phyloP scores from a whole-genome alignment of 2,113 vertebrate species.

The Monopterus albus region DNA sequence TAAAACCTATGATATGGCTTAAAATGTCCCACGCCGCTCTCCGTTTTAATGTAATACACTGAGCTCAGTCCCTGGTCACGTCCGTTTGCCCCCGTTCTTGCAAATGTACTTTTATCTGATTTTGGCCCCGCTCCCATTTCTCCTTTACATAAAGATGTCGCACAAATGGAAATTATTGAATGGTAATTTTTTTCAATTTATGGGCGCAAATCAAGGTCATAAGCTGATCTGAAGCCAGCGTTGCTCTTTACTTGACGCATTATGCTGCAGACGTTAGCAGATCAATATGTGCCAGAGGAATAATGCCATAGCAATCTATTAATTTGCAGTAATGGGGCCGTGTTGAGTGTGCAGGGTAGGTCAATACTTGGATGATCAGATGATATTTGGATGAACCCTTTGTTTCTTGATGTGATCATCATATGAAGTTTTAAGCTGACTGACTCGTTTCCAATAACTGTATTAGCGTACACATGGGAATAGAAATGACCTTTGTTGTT shows the following conservation, averaged over 20 bases:
- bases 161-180: constrained; percentile 79
- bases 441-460: constrained; percentile 68
- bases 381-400: constrained; percentile 83
- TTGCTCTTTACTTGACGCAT: constrained; percentile 91
- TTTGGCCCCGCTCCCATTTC: constrained; percentile 57
- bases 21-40: constrained; percentile 75
- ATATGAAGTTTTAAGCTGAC: constrained; percentile 56
- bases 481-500: constrained; percentile 41
- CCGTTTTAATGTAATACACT: constrained; percentile 73
- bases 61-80: constrained; percentile 65
- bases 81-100: constrained; percentile 71
- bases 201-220: constrained; percentile 91
- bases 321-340: constrained; percentile 91
- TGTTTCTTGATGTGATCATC: constrained; percentile 79
- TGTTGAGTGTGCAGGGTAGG: constrained; percentile 84
- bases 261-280: constrained; percentile 89
- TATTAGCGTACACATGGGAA: constrained; percentile 43
- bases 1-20: constrained; percentile 64
- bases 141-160: constrained; percentile 80
- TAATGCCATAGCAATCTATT: constrained; percentile 92
- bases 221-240: constrained; percentile 82
- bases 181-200: constrained; percentile 84
- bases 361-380: constrained; percentile 88
- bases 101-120: constrained; percentile 76
- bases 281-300: constrained; percentile 91